Conservation (phyloP, 2,113 vertebrate genomes). For the Hippotragus niger region DNA sequence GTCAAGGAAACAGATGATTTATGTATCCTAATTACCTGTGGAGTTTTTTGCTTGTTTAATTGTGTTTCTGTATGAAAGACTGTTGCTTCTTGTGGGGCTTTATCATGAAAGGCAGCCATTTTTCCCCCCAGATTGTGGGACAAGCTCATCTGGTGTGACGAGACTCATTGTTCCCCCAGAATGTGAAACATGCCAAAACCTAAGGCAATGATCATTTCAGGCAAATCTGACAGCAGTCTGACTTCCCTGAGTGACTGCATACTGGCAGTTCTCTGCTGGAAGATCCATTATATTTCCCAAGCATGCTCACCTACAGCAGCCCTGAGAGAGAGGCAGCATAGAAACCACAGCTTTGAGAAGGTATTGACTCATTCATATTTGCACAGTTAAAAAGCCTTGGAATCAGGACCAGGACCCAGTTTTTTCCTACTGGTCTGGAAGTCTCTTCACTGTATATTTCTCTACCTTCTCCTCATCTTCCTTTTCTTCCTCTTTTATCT, state of each 20-base stretch:
- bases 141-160: background rate
- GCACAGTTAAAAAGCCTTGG: background rate
- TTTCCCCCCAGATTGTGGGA: background rate
- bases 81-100: background rate
- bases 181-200: background rate
- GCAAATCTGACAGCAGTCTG: background rate
- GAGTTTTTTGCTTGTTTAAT: background rate
- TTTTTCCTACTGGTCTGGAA: background rate
- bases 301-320: background rate
- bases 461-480: background rate
- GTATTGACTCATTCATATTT: background rate
- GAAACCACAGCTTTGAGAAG: background rate
- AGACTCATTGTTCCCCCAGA: background rate
- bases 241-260: background rate
- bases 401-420: background rate
- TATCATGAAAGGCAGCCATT: background rate
- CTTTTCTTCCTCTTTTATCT: background rate
- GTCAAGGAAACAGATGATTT: background rate
- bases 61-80: background rate
- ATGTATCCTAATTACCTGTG: background rate
- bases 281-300: background rate
- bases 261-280: background rate
- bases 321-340: background rate
- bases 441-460: background rate
- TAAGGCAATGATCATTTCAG: background rate